Evolutionary conservation across 2,797 vertebrate genomes (phyloP).

Genomic region (Acrocephalus scirpaceus): DNA sequence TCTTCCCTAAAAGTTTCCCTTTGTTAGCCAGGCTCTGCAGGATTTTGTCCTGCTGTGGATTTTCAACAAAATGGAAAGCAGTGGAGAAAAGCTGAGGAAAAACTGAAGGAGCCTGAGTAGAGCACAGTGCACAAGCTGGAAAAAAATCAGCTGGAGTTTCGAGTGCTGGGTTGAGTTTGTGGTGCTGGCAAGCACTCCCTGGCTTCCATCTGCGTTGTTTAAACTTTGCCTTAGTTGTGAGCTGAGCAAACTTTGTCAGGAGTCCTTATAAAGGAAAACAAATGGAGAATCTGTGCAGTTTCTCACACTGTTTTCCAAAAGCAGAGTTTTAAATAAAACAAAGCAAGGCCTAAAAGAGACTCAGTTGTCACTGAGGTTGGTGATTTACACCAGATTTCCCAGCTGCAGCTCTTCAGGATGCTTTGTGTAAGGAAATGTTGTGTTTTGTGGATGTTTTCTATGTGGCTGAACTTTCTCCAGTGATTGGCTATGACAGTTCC

Average conservation of each 20-base stretch:
- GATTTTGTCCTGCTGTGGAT: background rate
- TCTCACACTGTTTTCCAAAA: conserved; percentile 29
- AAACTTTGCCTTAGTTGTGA: conserved; percentile 3
- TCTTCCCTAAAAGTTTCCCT: background rate
- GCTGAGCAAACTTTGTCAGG: background rate
- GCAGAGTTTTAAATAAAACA: background rate
- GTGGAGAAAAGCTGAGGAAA: background rate
- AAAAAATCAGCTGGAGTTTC: background rate
- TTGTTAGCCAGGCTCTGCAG: background rate
- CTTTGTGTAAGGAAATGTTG: background rate
- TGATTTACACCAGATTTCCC: background rate
- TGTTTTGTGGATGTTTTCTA: background rate
- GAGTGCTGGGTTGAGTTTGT: background rate
- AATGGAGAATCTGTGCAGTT: background rate
- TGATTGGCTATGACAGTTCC: background rate
- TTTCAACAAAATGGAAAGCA: conserved; percentile 1
- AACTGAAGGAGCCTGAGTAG: background rate
- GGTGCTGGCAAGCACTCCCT: background rate
- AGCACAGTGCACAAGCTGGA: background rate
- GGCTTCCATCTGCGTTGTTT: conserved; percentile 16
- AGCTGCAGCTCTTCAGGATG: conserved; percentile 3
- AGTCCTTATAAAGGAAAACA: conserved; percentile 41
- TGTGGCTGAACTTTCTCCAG: background rate
- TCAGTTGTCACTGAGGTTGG: background rate
- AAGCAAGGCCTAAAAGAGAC: background rate